Percentiles rank a stretch among this genome's conserved stretches.
Conservation (phyloP, 2,797 vertebrate genomes). For the Rhodeus uyekii region DNA sequence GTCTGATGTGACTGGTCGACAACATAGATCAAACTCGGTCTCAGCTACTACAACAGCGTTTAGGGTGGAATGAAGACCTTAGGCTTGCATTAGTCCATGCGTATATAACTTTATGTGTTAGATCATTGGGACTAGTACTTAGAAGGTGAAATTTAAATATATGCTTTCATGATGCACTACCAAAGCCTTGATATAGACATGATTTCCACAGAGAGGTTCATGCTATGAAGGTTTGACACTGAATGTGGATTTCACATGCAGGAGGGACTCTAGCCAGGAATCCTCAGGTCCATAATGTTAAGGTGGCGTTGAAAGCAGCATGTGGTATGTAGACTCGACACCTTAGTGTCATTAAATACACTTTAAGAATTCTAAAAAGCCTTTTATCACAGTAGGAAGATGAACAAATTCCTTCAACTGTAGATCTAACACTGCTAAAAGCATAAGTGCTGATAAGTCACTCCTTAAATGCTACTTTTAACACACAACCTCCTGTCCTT, state of each 20-base stretch:
- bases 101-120: not conserved
- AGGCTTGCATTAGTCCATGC: not conserved
- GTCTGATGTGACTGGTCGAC: not conserved
- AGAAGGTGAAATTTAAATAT: not conserved
- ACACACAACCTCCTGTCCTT: constrained; percentile 51
- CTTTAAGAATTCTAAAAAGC: constrained; percentile 64
- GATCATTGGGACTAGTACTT: not conserved
- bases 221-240: constrained; percentile 8
- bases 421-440: constrained; percentile 56
- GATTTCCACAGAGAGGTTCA: constrained; percentile 4
- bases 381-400: constrained; percentile 67
- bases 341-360: constrained; percentile 60
- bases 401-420: constrained; percentile 63
- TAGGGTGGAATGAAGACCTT: not conserved
- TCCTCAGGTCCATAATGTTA: constrained; percentile 39
- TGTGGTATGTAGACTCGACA: constrained; percentile 50
- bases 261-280: constrained; percentile 26
- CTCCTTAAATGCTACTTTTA: constrained; percentile 59
- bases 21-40: too few relatives aligned
- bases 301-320: constrained; percentile 55
- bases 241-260: constrained; percentile 28
- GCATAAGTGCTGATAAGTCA: constrained; percentile 65
- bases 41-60: not conserved
- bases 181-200: not conserved
- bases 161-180: not conserved